phyloP scores from a whole-genome alignment of 2,797 vertebrate genomes.

The Danio jaintianensis region DNA sequence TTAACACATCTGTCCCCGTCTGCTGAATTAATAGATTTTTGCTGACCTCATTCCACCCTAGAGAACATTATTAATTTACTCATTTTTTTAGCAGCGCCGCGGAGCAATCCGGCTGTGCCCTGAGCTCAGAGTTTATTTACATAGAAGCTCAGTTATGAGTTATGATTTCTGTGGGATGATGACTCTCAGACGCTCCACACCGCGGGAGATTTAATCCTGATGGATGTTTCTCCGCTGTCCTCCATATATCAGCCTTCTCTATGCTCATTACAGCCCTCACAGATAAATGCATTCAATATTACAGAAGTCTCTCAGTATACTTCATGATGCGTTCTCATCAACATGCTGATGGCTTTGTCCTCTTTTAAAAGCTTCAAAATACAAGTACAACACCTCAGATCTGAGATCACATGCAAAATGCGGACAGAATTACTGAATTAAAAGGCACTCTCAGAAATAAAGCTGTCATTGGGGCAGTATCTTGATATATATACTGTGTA shows the following conservation, averaged over 20 bases:
- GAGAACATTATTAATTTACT: conserved; percentile 7
- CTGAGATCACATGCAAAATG: not conserved
- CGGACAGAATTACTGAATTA: not conserved
- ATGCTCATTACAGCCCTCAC: conserved; percentile 6
- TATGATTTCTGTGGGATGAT: conserved; percentile 14
- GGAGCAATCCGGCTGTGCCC: not conserved
- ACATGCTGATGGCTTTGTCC: not conserved
- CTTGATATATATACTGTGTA: no score
- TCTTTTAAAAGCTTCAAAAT: not conserved
- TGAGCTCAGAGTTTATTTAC: conserved; percentile 31
- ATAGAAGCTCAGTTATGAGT: not conserved
- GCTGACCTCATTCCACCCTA: not conserved
- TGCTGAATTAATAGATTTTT: conserved; percentile 11
- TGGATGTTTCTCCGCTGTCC: conserved; percentile 21
- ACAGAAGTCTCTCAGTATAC: not conserved
- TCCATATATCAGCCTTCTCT: conserved; percentile 15
- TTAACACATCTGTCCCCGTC: not conserved
- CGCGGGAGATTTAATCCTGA: conserved; percentile 22
- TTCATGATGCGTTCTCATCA: not conserved
- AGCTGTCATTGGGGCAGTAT: no score
- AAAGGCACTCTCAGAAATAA: not conserved
- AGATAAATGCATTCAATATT: conserved; percentile 17
- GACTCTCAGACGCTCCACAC: not conserved
- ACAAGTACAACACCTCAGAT: not conserved
- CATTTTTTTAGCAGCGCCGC: not conserved